phyloP scores from a whole-genome alignment of 2,888 invertebrate genomes.

The Drosophila ustulata region DNA sequence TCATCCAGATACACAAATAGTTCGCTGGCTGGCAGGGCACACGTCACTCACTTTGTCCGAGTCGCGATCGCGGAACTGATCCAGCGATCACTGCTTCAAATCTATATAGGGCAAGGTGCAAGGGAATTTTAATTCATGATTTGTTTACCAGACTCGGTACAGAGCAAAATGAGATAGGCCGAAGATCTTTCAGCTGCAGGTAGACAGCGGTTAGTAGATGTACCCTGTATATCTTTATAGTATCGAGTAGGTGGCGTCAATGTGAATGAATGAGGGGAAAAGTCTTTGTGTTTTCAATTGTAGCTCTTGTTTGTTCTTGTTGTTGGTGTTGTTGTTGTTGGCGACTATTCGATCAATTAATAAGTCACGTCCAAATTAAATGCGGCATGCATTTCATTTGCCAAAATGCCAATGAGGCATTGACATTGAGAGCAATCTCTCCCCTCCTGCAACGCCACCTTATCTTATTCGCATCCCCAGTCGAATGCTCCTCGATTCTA shows the following conservation, averaged over 20 bases:
- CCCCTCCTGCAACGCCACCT: conserved; percentile 9
- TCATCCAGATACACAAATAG: conserved; percentile 1
- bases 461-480: conserved; percentile 20
- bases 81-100: conserved; percentile 1
- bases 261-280: conserved; percentile 30
- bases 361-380: conserved; percentile 59
- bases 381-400: conserved; percentile 54
- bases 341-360: conserved; percentile 67
- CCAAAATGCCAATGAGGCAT: conserved; percentile 81
- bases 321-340: conserved; percentile 39
- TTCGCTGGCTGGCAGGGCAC: conserved; percentile 33
- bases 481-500: conserved; percentile 26
- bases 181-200: not conserved
- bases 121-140: conserved; percentile 8
- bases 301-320: not conserved
- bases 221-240: conserved; percentile 4
- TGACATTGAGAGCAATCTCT: conserved; percentile 69
- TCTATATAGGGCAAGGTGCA: conserved; percentile 58
- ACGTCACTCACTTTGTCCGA: conserved; percentile 48
- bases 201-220: conserved; percentile 22
- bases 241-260: conserved; percentile 44
- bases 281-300: conserved; percentile 16
- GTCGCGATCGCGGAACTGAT: conserved; percentile 10
- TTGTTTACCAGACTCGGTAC: not conserved
- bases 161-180: not conserved